Evolutionary conservation across 2,113 vertebrate genomes (phyloP).

Genomic region (Lipophrys pholis): DNA sequence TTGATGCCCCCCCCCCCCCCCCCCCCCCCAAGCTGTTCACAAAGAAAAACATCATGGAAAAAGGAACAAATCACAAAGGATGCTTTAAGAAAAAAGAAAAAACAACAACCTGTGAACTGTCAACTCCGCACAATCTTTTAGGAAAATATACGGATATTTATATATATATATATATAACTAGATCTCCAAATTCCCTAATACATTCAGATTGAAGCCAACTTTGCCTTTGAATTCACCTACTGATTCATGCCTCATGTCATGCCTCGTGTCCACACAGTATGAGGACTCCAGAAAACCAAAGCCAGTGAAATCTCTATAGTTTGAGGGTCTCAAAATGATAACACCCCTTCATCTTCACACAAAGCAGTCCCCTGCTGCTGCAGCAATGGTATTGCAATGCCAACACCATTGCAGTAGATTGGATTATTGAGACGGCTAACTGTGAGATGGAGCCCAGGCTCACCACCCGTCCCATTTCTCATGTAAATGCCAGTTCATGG

Average conservation of each 20-base stretch:
- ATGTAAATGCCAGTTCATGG: conserved; percentile 92
- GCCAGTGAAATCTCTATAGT: conserved; percentile 85
- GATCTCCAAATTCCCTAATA: too few species aligned
- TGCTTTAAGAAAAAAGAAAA: too few species aligned
- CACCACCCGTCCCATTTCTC: conserved; percentile 87
- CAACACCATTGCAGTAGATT: conserved; percentile 88
- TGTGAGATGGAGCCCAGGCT: conserved; percentile 84
- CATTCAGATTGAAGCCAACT: conserved; percentile 47
- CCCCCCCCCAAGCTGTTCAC: too few species aligned
- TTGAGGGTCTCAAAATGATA: conserved; percentile 86
- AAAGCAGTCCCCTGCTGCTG: conserved; percentile 90
- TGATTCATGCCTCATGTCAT: conserved; percentile 72
- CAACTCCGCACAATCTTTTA: too few species aligned
- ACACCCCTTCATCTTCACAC: conserved; percentile 86
- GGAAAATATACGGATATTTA: too few species aligned
- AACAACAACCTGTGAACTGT: neutral
- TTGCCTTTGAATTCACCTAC: conserved; percentile 84
- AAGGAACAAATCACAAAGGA: too few species aligned
- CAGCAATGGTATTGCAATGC: conserved; percentile 84
- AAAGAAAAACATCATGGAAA: too few species aligned
- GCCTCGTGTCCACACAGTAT: conserved; percentile 89
- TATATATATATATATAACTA: too few species aligned
- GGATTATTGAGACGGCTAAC: conserved; percentile 91
- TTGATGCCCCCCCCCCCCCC: too few species aligned
- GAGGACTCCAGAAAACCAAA: conserved; percentile 86